Conservation (phyloP, 2,113 vertebrate species). For the Mastomys natalensis region DNA sequence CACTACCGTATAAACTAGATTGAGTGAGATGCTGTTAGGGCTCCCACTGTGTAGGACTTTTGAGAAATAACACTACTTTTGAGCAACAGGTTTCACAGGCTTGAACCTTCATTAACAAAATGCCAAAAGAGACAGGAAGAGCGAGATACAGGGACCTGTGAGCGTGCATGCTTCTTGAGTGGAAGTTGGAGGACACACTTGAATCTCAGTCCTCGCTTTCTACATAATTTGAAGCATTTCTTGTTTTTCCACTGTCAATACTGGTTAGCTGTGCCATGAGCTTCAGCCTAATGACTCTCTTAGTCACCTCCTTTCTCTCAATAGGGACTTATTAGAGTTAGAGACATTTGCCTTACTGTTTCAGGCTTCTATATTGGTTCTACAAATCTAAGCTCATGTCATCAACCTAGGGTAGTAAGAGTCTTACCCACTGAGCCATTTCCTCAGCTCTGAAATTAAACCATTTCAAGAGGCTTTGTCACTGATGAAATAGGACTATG, state of each 20-base stretch:
- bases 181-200: background rate
- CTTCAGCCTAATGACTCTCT: background rate
- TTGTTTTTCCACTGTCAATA: background rate
- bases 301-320: background rate
- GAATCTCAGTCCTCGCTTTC: background rate
- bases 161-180: background rate
- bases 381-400: background rate
- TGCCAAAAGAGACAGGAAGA: background rate
- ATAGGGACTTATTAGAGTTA: background rate
- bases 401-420: too few relatives aligned
- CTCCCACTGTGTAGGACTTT: constrained; percentile 9
- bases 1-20: constrained; percentile 2
- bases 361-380: background rate
- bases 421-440: too few relatives aligned
- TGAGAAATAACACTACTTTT: constrained; percentile 39
- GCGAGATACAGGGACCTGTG: background rate
- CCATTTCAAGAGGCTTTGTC: background rate
- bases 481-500: background rate
- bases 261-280: background rate
- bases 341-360: background rate
- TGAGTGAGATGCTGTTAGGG: constrained; percentile 40
- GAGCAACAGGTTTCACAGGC: background rate
- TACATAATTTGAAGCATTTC: background rate
- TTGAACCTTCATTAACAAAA: background rate
- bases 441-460: background rate